Conservation (phyloP, 2,888 invertebrate genomes). For the Athalia circularis region DNA sequence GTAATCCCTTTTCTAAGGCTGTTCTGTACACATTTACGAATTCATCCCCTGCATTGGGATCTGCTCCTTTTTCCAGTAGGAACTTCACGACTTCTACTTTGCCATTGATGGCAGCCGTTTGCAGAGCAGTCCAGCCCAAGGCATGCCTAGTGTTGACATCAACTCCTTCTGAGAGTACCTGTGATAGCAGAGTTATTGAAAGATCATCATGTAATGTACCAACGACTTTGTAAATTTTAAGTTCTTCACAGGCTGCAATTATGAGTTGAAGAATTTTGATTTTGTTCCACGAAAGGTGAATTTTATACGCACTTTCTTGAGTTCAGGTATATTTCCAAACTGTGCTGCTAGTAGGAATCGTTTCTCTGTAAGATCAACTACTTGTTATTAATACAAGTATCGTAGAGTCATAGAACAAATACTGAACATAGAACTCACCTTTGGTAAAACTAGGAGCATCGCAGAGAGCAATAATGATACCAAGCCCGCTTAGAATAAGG, state of each 20-base stretch:
- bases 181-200: slow-evolving; percentile 53
- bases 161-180: slow-evolving; percentile 74
- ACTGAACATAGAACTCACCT: slow-evolving; percentile 54
- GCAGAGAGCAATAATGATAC: slow-evolving; percentile 59
- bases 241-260: neutral
- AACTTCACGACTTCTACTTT: slow-evolving; percentile 78
- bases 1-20: slow-evolving; percentile 81
- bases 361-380: slow-evolving; percentile 68
- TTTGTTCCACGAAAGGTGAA: neutral
- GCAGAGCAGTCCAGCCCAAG: slow-evolving; percentile 92
- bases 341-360: slow-evolving; percentile 76
- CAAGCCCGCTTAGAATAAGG: slow-evolving; percentile 57
- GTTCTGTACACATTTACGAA: slow-evolving; percentile 83
- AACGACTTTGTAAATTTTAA: neutral
- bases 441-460: slow-evolving; percentile 54
- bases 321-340: slow-evolving; percentile 75
- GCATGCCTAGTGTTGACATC: slow-evolving; percentile 83
- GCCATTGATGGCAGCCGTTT: slow-evolving; percentile 89
- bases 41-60: slow-evolving; percentile 85
- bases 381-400: slow-evolving; percentile 23
- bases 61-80: slow-evolving; percentile 85
- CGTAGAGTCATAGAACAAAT: neutral
- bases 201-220: too few relatives aligned
- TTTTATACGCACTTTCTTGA: slow-evolving; percentile 72
- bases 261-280: neutral